These are phyloP conservation scores for Drosophila diplacantha DNA, from an alignment of 2,888 invertebrate genomes.

Conservation along the genomic window DNA sequence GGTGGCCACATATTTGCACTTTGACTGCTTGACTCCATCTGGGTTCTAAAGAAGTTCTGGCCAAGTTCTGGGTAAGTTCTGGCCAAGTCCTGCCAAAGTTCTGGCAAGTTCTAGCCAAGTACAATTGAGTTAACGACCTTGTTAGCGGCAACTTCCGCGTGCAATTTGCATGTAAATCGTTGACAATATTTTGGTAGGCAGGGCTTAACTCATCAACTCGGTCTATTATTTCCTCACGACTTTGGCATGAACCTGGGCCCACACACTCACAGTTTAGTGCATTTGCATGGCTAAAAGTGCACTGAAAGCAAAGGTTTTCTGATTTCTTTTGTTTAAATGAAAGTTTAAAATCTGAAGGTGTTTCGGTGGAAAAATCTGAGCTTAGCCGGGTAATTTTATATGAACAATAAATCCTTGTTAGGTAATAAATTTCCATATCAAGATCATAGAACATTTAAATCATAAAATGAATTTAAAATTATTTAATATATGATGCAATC, in stretches of 20 bases:
- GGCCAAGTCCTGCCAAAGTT: background rate
- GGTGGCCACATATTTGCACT: conserved; percentile 66
- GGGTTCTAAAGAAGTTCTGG: background rate
- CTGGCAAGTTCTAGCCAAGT: conserved; percentile 36
- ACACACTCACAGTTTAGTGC: conserved; percentile 47
- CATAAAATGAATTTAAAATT: background rate
- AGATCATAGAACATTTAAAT: background rate
- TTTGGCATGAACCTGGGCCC: conserved; percentile 41
- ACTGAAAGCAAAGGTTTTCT: background rate
- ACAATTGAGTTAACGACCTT: conserved; percentile 60
- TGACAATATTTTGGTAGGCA: conserved; percentile 54
- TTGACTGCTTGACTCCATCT: conserved; percentile 51
- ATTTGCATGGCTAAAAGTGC: conserved; percentile 44
- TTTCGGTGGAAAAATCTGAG: background rate
- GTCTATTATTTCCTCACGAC: conserved; percentile 62
- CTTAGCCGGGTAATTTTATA: background rate
- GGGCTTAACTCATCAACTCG: conserved; percentile 35
- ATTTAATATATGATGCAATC: background rate
- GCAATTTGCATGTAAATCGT: conserved; percentile 66
- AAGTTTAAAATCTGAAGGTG: background rate
- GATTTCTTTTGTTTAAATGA: background rate
- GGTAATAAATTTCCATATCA: no score
- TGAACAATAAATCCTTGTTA: background rate
- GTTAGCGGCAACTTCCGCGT: conserved; percentile 64
- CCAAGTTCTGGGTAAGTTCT: background rate